Evolutionary conservation across 2,797 vertebrate genomes (phyloP), one percentile per base, ranked within the genome.

Genomic region (Chaenodraco wilsoni): DNA sequence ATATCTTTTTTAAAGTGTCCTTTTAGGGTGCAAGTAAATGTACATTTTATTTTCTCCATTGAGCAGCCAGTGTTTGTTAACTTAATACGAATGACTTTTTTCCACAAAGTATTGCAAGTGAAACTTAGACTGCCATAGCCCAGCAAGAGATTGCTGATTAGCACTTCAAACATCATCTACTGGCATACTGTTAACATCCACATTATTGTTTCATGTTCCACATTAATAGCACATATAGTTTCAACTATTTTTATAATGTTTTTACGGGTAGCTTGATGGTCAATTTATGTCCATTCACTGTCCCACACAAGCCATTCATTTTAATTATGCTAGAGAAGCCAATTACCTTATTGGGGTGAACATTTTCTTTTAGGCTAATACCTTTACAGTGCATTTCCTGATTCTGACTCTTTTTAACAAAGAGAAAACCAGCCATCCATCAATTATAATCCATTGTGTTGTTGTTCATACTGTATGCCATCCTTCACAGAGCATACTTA

Each of bases 361-460:
- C 13, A 63, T 12, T 50, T 61, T 9, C 13, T 58, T 54, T 48
- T n/a, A 59, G 5, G 19, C 13, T 27, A 12, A 50, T 43, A 51
- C 6, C 9, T 12, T 54, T 5, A 67, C 57, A 45, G 17, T n/a
- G 13, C 23, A 44, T 49, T 59, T 45, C 50, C 13, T 40, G 10
- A 58, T 66, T 69, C 16, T 46, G n/a, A 41, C 2, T 69, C 19
- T 57, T 65, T 79, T 61, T 55, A 1, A 73, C 13, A 56, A 63
- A 3, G 13, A 56, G 17, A 72, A 48, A 57, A 8, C 27, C 14
- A 46, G 19, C 51, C 4, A 50, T 45, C 9, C 17, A 50, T 71
- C 27, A 1, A 56, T 56, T 55, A 72, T 49, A n/a, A 46, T 3
- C 41, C 48, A 40, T 65, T 40, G 33, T 9, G 1, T 64, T 56